Conservation (phyloP, 2,888 invertebrate species). For the Eupeodes latifasciatus region DNA sequence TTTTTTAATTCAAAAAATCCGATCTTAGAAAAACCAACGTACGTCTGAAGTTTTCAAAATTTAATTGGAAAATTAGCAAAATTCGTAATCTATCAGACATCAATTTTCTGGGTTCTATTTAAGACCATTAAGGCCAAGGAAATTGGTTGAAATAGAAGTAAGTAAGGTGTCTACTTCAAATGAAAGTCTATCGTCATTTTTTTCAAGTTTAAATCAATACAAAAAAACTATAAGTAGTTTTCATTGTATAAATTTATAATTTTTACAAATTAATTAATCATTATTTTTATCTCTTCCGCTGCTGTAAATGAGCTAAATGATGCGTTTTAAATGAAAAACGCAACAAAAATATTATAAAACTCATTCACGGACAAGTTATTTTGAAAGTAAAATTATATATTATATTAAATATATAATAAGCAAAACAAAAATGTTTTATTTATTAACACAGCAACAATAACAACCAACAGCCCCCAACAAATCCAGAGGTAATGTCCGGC, state of each 20-base stretch:
- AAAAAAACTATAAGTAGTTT: not conserved
- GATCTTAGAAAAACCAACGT: too few relatives aligned
- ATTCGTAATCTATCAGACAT: too few relatives aligned
- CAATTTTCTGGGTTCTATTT: too few relatives aligned
- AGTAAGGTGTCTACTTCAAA: too few relatives aligned
- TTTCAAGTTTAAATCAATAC: too few relatives aligned
- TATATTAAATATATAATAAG: not conserved
- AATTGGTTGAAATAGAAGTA: too few relatives aligned
- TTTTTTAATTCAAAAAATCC: too few relatives aligned
- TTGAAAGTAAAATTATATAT: constrained; percentile 54
- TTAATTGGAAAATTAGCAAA: too few relatives aligned
- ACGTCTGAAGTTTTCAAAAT: too few relatives aligned
- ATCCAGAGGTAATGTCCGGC: constrained; percentile 25
- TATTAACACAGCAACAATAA: constrained; percentile 6
- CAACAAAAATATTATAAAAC: constrained; percentile 24
- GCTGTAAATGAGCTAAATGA: not conserved
- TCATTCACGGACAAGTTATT: constrained; percentile 41
- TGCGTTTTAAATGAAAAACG: not conserved
- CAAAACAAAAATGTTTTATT: constrained; percentile 1
- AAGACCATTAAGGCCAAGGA: too few relatives aligned
- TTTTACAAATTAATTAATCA: not conserved
- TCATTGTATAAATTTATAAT: not conserved
- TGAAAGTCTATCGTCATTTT: too few relatives aligned
- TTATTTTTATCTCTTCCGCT: not conserved
- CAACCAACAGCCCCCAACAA: not conserved